A percentile compares a stretch with the other conserved stretches of the same genome.
Conservation (phyloP, 2,113 vertebrate species). For the Nibea albiflora region DNA sequence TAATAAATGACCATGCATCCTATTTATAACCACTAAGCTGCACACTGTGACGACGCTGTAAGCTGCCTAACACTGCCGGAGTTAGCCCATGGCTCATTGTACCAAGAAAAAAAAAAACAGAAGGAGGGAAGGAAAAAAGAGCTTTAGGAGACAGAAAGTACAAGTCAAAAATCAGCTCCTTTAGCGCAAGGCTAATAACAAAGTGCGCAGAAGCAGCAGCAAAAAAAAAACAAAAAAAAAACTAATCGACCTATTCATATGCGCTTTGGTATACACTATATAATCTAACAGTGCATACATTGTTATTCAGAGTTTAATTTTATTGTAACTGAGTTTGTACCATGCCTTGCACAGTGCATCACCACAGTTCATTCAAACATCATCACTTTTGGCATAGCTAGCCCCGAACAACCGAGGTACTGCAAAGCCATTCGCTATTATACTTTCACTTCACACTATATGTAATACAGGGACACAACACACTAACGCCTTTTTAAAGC, state of each 20-base stretch:
- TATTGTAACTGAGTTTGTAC: no score
- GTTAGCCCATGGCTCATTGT: constrained; percentile 57
- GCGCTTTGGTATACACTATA: background rate
- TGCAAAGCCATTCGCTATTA: background rate
- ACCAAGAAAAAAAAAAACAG: constrained; percentile 17
- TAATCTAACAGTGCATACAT: background rate
- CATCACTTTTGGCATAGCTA: constrained; percentile 2
- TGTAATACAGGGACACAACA: background rate
- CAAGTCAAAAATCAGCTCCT: constrained; percentile 28
- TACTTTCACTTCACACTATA: background rate
- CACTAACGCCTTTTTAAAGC: background rate
- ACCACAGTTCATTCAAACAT: background rate
- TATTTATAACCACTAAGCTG: constrained; percentile 85
- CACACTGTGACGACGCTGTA: constrained; percentile 71
- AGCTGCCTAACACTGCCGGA: constrained; percentile 75
- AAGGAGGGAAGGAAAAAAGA: background rate
- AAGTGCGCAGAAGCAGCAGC: background rate
- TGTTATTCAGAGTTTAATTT: no score
- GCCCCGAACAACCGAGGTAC: background rate
- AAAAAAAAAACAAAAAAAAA: background rate
- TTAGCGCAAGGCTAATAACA: background rate
- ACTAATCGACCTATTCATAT: background rate
- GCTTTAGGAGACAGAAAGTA: background rate
- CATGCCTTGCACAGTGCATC: background rate
- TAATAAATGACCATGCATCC: constrained; percentile 78